Conservation (phyloP, 1,140 invertebrate species). For the Ephestia elutella region DNA sequence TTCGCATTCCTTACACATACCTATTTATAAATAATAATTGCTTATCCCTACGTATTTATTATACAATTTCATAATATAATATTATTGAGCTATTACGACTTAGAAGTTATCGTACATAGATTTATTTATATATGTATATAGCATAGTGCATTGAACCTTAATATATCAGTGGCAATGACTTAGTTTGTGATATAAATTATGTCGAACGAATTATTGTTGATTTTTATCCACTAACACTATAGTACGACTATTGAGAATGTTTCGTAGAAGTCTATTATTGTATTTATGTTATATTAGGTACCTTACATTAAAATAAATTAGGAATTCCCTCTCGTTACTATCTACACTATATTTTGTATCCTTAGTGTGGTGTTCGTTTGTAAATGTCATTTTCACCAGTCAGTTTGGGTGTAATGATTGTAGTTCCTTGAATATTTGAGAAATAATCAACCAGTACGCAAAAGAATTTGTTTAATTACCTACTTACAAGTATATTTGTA, state of each 20-base stretch:
- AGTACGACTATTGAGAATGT: slow-evolving; percentile 39
- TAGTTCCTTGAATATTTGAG: slow-evolving; percentile 1
- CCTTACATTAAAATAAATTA: slow-evolving; percentile 64
- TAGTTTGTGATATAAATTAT: slow-evolving; percentile 30
- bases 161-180: slow-evolving; percentile 37
- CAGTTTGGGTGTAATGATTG: slow-evolving; percentile 35
- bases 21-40: slow-evolving; percentile 38
- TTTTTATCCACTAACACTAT: slow-evolving; percentile 27
- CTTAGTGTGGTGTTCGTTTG: slow-evolving; percentile 67
- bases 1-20: slow-evolving; percentile 43
- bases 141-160: slow-evolving; percentile 55
- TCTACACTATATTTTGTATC: slow-evolving; percentile 56
- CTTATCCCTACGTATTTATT: slow-evolving; percentile 43
- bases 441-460: no score
- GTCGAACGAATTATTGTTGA: slow-evolving; percentile 25
- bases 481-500: no score
- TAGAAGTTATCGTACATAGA: slow-evolving; percentile 28
- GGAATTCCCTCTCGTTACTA: slow-evolving; percentile 53
- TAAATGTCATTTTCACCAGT: slow-evolving; percentile 57
- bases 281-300: slow-evolving; percentile 52
- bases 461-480: no score
- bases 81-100: slow-evolving; percentile 66
- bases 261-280: slow-evolving; percentile 51
- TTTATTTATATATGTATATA: slow-evolving; percentile 36
- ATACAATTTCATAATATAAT: slow-evolving; percentile 48